Percentiles rank a stretch among this genome's conserved stretches.
Conservation (phyloP, 2,888 invertebrate genomes). For the Cataglyphis albicans region DNA sequence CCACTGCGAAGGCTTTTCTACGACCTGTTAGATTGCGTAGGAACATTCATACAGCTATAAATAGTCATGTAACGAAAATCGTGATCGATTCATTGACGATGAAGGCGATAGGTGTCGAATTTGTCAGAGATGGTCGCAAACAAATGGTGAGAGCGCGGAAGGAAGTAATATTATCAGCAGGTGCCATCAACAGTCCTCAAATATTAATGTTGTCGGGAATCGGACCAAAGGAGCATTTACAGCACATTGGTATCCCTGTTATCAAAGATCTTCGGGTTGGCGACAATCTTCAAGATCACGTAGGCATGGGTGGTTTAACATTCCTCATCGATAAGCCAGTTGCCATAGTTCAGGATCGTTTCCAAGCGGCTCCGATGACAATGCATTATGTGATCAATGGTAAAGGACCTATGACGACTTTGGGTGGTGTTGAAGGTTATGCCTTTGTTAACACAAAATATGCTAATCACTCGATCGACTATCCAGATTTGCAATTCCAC, state of each 20-base stretch:
- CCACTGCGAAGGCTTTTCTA: constrained; percentile 95
- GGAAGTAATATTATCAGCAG: constrained; percentile 95
- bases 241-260: constrained; percentile 90
- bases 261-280: constrained; percentile 92
- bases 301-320: constrained; percentile 94
- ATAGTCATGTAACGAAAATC: constrained; percentile 92
- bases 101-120: constrained; percentile 93
- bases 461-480: constrained; percentile 91
- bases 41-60: constrained; percentile 93
- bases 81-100: constrained; percentile 91
- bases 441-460: constrained; percentile 95
- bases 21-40: constrained; percentile 91
- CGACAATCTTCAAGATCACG: constrained; percentile 95
- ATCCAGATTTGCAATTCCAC: constrained; percentile 96
- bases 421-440: constrained; percentile 95
- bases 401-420: constrained; percentile 94
- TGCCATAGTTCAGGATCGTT: constrained; percentile 92
- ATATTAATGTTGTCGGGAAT: constrained; percentile 96
- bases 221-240: constrained; percentile 91
- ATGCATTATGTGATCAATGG: constrained; percentile 93
- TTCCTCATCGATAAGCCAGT: constrained; percentile 94
- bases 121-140: constrained; percentile 90
- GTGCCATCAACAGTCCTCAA: constrained; percentile 96
- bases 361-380: constrained; percentile 92
- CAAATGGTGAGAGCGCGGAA: constrained; percentile 91